Evolutionary conservation across 2,113 vertebrate genomes (phyloP), one percentile per base, ranked within the genome.

Genomic region (Cranoglanis bouderius): DNA sequence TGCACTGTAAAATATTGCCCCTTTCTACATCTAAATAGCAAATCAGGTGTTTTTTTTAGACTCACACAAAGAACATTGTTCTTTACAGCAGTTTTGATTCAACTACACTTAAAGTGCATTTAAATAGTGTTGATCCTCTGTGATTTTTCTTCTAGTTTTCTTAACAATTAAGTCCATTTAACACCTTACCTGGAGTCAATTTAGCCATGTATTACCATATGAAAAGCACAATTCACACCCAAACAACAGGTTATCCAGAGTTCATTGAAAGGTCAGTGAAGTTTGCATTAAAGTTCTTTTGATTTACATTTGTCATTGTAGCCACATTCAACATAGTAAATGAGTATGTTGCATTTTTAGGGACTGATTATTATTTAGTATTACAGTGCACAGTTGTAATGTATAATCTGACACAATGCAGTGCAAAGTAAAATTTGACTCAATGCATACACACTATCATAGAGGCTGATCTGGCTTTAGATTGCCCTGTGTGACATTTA

Each of bases 401-500:
- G 13, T 14, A 29, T 78, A 82, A 38, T 57, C 80, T 57, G 80
- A 57, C 9, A 38, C 8, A 7, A 14, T 61, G 55, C 1, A 13
- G 12, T 32, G 2, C 18, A 19, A 38, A 38, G 32, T 57, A 4
- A 21, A 82, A 24, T 55, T 81, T 53, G 49, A 32, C 78, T 81
- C 18, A 21, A 4, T n/a, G 32, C 4, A 24, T 43, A 21, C 19
- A 14, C 14, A 65, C 21, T 24, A 63, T 26, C 43, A 1, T n/a
- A 55, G 12, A 7, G 14, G 18, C 43, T 35, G 43, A 87, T 65
- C 46, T 63, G 77, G n/a, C 75, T 77, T 78, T 78, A 78, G n/a
- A 61, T 63, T 43, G 43, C 74, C 14, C 35, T 63, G 75, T 53
- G 13, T 40, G 75, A 65, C 77, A 80, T 87, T 82, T 87, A 80